These are phyloP conservation scores for Dryocosmus kuriphilus DNA, from an alignment of 2,888 invertebrate species.

Conservation along the genomic window DNA sequence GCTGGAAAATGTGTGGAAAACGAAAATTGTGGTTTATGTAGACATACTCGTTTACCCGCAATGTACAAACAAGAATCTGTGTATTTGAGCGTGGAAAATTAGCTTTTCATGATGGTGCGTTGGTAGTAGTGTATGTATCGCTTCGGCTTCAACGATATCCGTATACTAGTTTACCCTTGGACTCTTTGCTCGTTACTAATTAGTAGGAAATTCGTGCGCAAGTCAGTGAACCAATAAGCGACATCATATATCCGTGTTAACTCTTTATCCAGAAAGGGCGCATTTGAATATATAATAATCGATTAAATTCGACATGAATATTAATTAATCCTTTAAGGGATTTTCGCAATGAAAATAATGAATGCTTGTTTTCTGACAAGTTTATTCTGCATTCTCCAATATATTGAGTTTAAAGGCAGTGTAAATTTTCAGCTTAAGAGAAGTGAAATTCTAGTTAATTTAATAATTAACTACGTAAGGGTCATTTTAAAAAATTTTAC, in stretches of 20 bases:
- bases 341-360: background rate
- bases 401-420: too few relatives aligned
- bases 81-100: conserved; percentile 27
- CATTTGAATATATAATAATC: background rate
- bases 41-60: conserved; percentile 4
- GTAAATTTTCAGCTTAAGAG: too few relatives aligned
- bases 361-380: background rate
- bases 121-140: background rate
- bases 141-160: background rate
- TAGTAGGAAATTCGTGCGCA: conserved; percentile 2
- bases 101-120: conserved; percentile 5
- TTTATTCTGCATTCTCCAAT: background rate
- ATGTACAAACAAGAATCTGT: conserved; percentile 13
- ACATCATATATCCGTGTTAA: background rate
- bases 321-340: background rate
- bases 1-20: background rate
- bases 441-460: too few relatives aligned
- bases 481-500: too few relatives aligned
- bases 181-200: conserved; percentile 30
- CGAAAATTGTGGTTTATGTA: conserved; percentile 16
- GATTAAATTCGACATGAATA: background rate
- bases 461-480: too few relatives aligned
- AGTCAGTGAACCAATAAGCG: background rate
- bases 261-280: background rate
- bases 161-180: background rate